Conservation (phyloP, 2,888 invertebrate species). For the Aleiodes leptofemur region DNA sequence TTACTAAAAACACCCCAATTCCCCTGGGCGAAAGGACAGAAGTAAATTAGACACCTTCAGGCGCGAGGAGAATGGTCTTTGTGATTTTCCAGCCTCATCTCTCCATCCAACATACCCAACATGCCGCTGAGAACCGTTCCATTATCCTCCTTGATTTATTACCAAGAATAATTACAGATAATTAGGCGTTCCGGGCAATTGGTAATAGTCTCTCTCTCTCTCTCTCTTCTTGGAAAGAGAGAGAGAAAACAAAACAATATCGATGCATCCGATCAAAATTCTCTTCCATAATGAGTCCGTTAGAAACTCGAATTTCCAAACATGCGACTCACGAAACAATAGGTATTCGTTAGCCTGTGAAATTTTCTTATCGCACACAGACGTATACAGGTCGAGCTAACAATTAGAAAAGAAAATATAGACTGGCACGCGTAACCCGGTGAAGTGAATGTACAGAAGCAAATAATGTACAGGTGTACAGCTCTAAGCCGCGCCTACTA, state of each 20-base stretch:
- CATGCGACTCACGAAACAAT: neutral
- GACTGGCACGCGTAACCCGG: constrained; percentile 55
- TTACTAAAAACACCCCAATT: neutral
- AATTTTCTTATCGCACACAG: constrained; percentile 50
- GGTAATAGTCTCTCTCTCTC: constrained; percentile 60
- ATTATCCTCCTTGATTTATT: constrained; percentile 66
- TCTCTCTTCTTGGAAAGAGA: constrained; percentile 39
- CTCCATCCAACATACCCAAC: constrained; percentile 38
- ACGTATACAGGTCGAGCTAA: constrained; percentile 58
- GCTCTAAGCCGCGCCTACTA: constrained; percentile 45
- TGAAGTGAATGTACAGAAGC: constrained; percentile 50
- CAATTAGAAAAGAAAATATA: constrained; percentile 56
- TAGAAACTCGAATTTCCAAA: constrained; percentile 1
- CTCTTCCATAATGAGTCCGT: constrained; percentile 24
- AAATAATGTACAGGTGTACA: constrained; percentile 35
- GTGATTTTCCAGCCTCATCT: constrained; percentile 44
- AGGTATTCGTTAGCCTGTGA: constrained; percentile 24
- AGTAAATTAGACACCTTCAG: constrained; percentile 49
- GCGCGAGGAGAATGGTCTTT: constrained; percentile 32
- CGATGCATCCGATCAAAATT: constrained; percentile 32
- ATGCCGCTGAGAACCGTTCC: constrained; percentile 54
- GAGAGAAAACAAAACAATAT: constrained; percentile 43
- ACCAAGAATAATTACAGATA: constrained; percentile 63
- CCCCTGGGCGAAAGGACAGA: constrained; percentile 35
- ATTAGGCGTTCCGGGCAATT: constrained; percentile 66